phyloP scores from a whole-genome alignment of 2,797 vertebrate genomes.

The Coracias cyanogaster region DNA sequence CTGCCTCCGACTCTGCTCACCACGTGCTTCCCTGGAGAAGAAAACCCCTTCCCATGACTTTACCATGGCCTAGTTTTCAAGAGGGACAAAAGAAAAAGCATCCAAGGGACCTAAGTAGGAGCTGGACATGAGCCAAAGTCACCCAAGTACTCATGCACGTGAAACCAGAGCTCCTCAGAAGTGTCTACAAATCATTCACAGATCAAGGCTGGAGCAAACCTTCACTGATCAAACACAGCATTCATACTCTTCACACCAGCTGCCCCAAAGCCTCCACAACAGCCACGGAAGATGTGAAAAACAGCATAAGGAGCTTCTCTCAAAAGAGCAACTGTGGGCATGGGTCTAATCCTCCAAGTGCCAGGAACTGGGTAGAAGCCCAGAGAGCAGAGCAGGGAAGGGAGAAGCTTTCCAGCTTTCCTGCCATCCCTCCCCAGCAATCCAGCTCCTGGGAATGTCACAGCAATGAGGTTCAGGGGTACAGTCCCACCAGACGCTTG shows the following conservation, averaged over 20 bases:
- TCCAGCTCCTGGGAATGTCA: background rate
- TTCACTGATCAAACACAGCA: fast-evolving
- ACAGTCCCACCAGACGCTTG: fast-evolving
- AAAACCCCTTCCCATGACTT: background rate
- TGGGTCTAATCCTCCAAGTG: fast-evolving
- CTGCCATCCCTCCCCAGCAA: background rate
- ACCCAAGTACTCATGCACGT: fast-evolving
- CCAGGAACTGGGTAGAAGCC: background rate
- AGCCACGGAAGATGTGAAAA: fast-evolving
- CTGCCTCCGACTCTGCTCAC: fast-evolving
- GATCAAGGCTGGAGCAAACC: background rate
- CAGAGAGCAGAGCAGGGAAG: background rate
- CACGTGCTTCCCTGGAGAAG: background rate
- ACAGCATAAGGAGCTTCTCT: background rate
- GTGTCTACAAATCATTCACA: background rate
- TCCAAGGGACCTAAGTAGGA: background rate
- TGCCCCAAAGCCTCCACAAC: background rate
- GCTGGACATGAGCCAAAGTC: background rate
- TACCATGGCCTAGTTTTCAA: background rate
- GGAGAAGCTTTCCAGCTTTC: background rate
- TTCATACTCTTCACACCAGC: background rate
- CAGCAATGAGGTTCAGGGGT: background rate
- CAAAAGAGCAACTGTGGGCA: background rate
- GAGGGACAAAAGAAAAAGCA: background rate
- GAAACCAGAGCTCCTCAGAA: background rate